phyloP scores from a whole-genome alignment of 2,888 invertebrate genomes.

The Zeuzera pyrina region DNA sequence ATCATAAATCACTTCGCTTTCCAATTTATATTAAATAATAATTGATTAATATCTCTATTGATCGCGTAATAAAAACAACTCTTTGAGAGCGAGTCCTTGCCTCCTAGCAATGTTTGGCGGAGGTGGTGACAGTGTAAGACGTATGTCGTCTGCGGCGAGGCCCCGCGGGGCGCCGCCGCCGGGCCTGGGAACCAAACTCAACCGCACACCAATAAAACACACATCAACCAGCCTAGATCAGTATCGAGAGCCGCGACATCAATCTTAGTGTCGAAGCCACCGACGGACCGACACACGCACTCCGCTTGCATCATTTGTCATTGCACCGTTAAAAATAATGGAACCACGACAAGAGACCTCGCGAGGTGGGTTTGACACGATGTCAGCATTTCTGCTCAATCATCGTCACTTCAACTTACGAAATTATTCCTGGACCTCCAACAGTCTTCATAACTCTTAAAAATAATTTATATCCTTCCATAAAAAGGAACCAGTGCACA shows the following conservation, averaged over 20 bases:
- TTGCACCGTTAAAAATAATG: slow-evolving; percentile 24
- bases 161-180: slow-evolving; percentile 18
- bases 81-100: too few species aligned
- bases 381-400: slow-evolving; percentile 20
- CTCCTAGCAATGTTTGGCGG: too few species aligned
- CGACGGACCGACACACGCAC: slow-evolving; percentile 6
- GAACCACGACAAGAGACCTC: slow-evolving; percentile 24
- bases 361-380: slow-evolving; percentile 12
- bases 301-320: slow-evolving; percentile 25
- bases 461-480: too few species aligned
- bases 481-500: too few species aligned
- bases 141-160: slow-evolving; percentile 34
- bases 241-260: slow-evolving; percentile 45
- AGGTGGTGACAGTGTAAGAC: slow-evolving; percentile 52
- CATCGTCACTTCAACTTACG: slow-evolving; percentile 12
- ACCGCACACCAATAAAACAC: slow-evolving; percentile 3
- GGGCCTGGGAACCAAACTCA: slow-evolving; percentile 23
- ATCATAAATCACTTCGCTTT: too few species aligned
- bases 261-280: slow-evolving; percentile 30
- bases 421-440: too few species aligned
- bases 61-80: too few species aligned
- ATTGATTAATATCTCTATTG: too few species aligned
- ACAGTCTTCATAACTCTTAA: too few species aligned
- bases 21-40: too few species aligned
- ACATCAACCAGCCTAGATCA: slow-evolving; percentile 34